phyloP scores from a whole-genome alignment of 1,140 invertebrate species.

The Drosophila rufa region DNA sequence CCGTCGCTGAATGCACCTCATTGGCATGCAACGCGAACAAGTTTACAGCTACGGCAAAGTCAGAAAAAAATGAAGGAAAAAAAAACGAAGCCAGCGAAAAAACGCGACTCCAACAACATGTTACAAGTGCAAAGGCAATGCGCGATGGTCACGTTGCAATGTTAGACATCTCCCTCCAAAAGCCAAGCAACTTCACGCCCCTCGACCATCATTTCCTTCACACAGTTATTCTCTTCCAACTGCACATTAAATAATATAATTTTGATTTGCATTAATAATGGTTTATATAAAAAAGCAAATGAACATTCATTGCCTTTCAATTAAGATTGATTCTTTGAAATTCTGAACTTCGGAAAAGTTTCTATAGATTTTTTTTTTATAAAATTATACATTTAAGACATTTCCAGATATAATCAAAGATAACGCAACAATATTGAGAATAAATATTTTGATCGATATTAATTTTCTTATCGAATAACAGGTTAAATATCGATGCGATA shows the following conservation, averaged over 20 bases:
- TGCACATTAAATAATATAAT: background rate
- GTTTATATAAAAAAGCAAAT: too few relatives aligned
- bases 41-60: slow-evolving; percentile 71
- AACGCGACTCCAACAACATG: slow-evolving; percentile 65
- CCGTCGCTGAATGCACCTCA: slow-evolving; percentile 18
- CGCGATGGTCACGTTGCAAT: slow-evolving; percentile 78
- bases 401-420: too few relatives aligned
- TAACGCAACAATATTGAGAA: background rate
- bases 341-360: too few relatives aligned
- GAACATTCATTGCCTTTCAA: too few relatives aligned
- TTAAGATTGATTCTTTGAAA: too few relatives aligned
- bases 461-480: background rate
- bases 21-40: slow-evolving; percentile 64
- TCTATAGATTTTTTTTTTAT: too few relatives aligned
- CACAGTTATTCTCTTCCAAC: slow-evolving; percentile 60
- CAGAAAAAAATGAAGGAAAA: slow-evolving; percentile 25
- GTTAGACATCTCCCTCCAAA: slow-evolving; percentile 59
- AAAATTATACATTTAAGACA: too few relatives aligned
- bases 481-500: background rate
- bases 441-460: background rate
- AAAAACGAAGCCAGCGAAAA: slow-evolving; percentile 18
- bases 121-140: slow-evolving; percentile 76
- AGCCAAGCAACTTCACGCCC: slow-evolving; percentile 38
- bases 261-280: background rate
- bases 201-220: slow-evolving; percentile 61